Base-by-base conservation (phyloP, 1,140 invertebrate species). In the Calephelis nemesis region DNA sequence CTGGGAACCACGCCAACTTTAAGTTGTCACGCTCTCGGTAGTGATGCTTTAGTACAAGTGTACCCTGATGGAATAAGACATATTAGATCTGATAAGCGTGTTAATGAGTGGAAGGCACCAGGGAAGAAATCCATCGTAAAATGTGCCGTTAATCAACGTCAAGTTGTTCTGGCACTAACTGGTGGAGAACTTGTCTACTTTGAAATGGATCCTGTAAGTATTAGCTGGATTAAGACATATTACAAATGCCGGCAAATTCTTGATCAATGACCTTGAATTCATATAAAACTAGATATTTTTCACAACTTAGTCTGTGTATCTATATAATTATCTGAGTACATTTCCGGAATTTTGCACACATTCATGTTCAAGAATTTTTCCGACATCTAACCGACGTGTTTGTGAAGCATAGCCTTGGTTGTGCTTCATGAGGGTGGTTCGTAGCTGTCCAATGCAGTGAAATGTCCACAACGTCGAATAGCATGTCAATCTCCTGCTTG, bases 51-150 rank as follows among this genome's bases (percentile, higher is more conserved):
- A 42, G 98, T 99, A 0, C 99, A 99, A 94, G 96, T 98, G 10
- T 99, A 99, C 93, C 98, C 99, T 0, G 98, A 99, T 88, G 99
- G 99, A 64, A 99, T 99, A 86, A 95, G 99, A 73, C 99, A 99
- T 81, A 99, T 99, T 81, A 94, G 98, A 67, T 96, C 98, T 0
- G 98, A 99, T 83, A 98, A 99, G 85, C 95, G 98, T 87, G 98
- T 99, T 0, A 99, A 99, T 78, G 99, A 99, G 92, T 99, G 99
- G 99, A 98, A 99, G 84, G 97, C 98, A 0, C 98, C 98, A 0
- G 98, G 97, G 6, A 99, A 99, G 87, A 98, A 99, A 79, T 97
- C 96, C 0, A 99, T 99, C 71, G 96, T 98, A 0, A 98, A 98
- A 89, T 99, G 99, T 93, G 98, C 99, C 1, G 97, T 99, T 0